Conservation (phyloP, 64 coral and sea anemone genomes). For the Dendronephthya gigantea region DNA sequence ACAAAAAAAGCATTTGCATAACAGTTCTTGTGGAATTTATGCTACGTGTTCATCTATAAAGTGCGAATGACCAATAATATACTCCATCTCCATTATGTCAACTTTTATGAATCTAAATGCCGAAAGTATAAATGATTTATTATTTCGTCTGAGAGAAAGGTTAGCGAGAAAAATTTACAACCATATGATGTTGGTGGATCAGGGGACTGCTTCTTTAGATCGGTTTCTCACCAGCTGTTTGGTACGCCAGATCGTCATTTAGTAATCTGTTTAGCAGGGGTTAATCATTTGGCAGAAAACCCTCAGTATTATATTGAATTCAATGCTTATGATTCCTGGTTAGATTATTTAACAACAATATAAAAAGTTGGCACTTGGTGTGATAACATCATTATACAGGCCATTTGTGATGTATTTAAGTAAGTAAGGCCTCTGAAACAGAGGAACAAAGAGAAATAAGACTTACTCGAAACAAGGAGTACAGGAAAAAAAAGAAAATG, state of each 20-base stretch:
- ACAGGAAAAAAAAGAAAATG: too few species aligned
- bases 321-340: background rate
- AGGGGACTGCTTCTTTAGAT: slow-evolving; percentile 18
- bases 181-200: slow-evolving; percentile 22
- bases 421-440: too few species aligned
- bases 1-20: background rate
- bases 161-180: background rate
- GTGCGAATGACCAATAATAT: background rate
- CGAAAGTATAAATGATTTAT: background rate
- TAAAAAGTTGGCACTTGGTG: background rate
- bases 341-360: background rate
- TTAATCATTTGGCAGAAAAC: background rate
- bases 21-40: background rate
- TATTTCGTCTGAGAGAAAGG: background rate
- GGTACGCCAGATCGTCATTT: background rate
- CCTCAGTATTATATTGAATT: background rate
- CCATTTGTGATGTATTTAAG: background rate
- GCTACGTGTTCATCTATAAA: background rate
- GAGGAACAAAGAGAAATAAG: too few species aligned
- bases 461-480: too few species aligned
- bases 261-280: background rate
- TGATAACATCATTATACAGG: background rate
- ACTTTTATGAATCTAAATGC: background rate
- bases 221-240: slow-evolving; percentile 18
- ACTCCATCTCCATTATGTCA: background rate